These are phyloP conservation scores for Squalus acanthias DNA, from an alignment of 2,797 vertebrate genomes.

Conservation along the genomic window DNA sequence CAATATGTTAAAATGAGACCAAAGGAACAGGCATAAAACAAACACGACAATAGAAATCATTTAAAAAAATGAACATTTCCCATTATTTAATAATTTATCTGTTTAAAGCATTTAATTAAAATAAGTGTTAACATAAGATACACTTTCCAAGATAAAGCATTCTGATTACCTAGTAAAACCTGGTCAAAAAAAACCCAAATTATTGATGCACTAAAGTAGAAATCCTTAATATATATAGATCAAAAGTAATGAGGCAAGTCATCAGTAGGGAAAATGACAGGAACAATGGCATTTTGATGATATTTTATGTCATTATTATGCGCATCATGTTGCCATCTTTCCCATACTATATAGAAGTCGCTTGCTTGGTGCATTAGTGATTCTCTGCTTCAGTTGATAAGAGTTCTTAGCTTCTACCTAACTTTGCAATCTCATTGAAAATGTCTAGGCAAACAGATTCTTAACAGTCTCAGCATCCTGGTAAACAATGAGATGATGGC, in stretches of 20 bases:
- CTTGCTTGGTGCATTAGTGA: neutral
- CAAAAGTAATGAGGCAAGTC: neutral
- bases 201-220: neutral
- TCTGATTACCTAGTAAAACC: neutral
- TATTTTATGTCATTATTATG: neutral
- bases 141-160: neutral
- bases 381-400: neutral
- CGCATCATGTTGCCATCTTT: neutral
- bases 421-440: neutral
- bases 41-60: neutral
- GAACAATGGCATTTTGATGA: neutral
- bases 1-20: neutral
- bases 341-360: neutral
- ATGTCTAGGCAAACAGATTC: neutral
- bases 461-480: neutral
- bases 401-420: neutral
- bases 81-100: neutral
- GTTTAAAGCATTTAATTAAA: neutral
- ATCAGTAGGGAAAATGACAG: neutral
- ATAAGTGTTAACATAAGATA: no score
- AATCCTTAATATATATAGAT: neutral
- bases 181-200: neutral
- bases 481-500: neutral
- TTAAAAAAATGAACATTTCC: neutral
- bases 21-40: neutral